Evolutionary conservation across 1,140 invertebrate genomes (phyloP), one percentile per base, ranked within the genome.

Genomic region (Aphaenogaster floridana): DNA sequence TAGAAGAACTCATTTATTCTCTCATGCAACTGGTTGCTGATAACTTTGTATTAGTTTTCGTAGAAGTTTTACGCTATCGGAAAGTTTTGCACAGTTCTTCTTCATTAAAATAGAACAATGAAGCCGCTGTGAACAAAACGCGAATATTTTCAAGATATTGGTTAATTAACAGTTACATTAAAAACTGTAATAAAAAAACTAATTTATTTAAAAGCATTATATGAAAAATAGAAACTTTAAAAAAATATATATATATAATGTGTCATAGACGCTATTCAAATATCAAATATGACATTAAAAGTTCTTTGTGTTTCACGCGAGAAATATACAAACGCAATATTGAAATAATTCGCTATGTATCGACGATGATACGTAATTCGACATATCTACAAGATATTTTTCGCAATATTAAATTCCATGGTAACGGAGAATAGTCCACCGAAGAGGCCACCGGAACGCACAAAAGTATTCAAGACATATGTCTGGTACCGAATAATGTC

Each of bases 381-480:
- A 66, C 7, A 78, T 15, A 79, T 50, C 42, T n/a, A 50, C 52
- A 17, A 48, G 8, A 64, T 13, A 64, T 81, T 76, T 52, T 54
- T 72, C 42, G n/a, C 39, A 28, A 84, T 85, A 87, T 87, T 87
- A 87, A 87, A 87, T 85, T 86, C 50, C 61, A 21, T 68, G 71
- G 34, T 34, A 80, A 59, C 17, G 45, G 64, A 86, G 4, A 7
- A 17, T 61, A 68, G 45, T 36, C n/a, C 39, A 86, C 50, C 52
- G 21, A 61, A 9, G 15, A 45, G 63, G 28, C 39, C 48, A 57
- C 21, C 17, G 36, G 21, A 50, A 63, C 11, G 54, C 28, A 71
- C 50, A 61, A 63, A 72, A 59, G 54, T 80, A 21, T 36, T 42
- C 66, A 28, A 69, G 66, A 54, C 54, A 78, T 78, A 86, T 79